Percentiles rank a stretch among this genome's conserved stretches.
Evolutionary conservation across 1,140 invertebrate species (phyloP).

Genomic region (Aethina tumida): DNA sequence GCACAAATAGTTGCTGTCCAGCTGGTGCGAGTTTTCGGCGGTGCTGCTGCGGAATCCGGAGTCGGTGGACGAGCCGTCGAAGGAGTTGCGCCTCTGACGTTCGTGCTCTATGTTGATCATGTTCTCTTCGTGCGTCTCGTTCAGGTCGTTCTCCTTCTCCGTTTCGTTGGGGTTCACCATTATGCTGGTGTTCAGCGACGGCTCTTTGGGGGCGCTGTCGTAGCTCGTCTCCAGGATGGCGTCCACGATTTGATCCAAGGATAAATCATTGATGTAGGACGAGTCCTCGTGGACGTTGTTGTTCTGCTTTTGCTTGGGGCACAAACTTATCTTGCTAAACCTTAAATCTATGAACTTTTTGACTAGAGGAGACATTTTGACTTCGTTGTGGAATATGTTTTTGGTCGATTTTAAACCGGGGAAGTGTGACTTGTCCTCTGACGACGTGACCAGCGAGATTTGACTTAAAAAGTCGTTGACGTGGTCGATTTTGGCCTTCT

Average conservation of each 20-base stretch:
- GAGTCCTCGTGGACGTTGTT: slow-evolving; percentile 19
- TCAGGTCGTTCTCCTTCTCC: slow-evolving; percentile 26
- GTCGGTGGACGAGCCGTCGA: slow-evolving; percentile 23
- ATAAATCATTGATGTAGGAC: slow-evolving; percentile 32
- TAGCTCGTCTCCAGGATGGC: slow-evolving; percentile 27
- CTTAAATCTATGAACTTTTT: slow-evolving; percentile 29
- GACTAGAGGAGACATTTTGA: slow-evolving; percentile 33
- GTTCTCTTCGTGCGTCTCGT: slow-evolving; percentile 27
- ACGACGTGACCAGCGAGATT: slow-evolving; percentile 41
- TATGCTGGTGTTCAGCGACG: slow-evolving; percentile 14
- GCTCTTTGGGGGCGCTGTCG: slow-evolving; percentile 9
- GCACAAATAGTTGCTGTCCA: slow-evolving; percentile 24
- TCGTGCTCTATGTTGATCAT: slow-evolving; percentile 20
- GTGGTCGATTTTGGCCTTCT: slow-evolving; percentile 32
- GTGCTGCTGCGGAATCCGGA: slow-evolving; percentile 28
- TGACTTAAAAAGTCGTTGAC: slow-evolving; percentile 45
- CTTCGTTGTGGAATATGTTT: slow-evolving; percentile 8
- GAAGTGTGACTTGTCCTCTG: slow-evolving; percentile 29
- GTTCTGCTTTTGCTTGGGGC: slow-evolving; percentile 4
- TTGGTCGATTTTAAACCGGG: slow-evolving; percentile 11
- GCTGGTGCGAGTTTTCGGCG: slow-evolving; percentile 23
- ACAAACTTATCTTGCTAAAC: slow-evolving; percentile 19
- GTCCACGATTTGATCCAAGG: slow-evolving; percentile 33
- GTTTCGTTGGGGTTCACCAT: slow-evolving; percentile 12
- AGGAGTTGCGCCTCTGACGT: slow-evolving; percentile 7